A percentile compares a stretch with the other conserved stretches of the same genome.
phyloP scores from a whole-genome alignment of 1,140 invertebrate genomes.

The Aphis craccivora region DNA sequence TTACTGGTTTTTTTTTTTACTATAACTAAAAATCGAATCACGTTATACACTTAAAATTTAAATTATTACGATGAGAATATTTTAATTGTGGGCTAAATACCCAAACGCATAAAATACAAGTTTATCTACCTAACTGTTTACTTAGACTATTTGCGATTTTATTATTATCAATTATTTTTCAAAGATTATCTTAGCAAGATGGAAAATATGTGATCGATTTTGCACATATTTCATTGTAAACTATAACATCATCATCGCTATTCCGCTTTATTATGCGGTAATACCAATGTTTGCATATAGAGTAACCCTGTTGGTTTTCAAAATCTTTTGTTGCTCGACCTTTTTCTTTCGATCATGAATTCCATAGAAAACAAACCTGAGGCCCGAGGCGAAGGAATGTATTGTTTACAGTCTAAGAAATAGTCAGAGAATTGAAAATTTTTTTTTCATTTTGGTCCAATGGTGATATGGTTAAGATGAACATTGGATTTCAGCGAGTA shows the following conservation, averaged over 20 bases:
- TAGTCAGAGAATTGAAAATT: conserved; percentile 22
- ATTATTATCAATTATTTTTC: background rate
- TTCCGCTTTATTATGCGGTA: background rate
- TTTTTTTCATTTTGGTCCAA: conserved; percentile 3
- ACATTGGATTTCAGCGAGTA: conserved; percentile 17
- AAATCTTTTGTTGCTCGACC: conserved; percentile 49
- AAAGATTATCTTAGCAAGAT: background rate
- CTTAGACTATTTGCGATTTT: background rate
- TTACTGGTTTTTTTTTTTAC: background rate
- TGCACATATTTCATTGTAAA: background rate
- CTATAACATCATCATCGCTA: background rate
- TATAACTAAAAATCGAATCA: background rate
- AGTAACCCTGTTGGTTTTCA: conserved; percentile 27
- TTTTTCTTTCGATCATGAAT: conserved; percentile 41
- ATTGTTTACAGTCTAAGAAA: conserved; percentile 29
- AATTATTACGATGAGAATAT: background rate
- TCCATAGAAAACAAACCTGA: conserved; percentile 11
- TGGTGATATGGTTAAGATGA: conserved; percentile 3
- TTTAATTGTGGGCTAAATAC: background rate
- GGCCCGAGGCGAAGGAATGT: conserved; percentile 15
- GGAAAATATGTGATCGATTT: background rate
- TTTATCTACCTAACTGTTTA: background rate
- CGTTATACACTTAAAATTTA: background rate
- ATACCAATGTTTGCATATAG: background rate
- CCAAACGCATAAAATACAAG: background rate